Base-by-base conservation (phyloP, 2,797 vertebrate genomes). In the Euthynnus affinis region DNA sequence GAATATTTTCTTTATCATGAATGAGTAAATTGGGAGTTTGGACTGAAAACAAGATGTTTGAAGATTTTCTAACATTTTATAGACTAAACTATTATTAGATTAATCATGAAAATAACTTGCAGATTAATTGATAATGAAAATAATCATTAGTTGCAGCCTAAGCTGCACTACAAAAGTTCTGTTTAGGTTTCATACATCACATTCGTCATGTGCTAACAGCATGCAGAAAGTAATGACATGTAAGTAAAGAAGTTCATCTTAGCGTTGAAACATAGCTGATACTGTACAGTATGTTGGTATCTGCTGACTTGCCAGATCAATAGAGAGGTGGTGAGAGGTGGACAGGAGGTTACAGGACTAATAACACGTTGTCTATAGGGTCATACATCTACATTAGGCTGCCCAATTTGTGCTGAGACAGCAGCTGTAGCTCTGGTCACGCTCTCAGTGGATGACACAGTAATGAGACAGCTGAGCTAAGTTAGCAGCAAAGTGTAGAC, bases 321-420 rank as follows among this genome's bases (percentile, higher is more conserved):
- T 56, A 48, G 32, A 13, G 18, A 60, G 68, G 57, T 60, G 48
- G 12, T 55, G 29, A 57, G 74, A 46, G 48, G 52, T 58, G 32
- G 63, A 56, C 63, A 13, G 63, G 58, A 64, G 75, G 61, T 68
- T 57, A 72, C 17, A 40, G 44, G 17, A 66, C 61, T 70, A 74
- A 74, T 78, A 68, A 73, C 49, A 1, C n/a, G 34, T 34, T 58
- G 63, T 80, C 73, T 53, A 15, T 32, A 17, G 34, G 56, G 69
- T 59, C 53, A 18, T 20, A 46, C 15, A 44, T 73, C 51, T n/a
- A 5, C 62, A 59, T n/a, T 56, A 64, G 55, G 20, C 51, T 42
- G 62, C 40, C 15, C 34, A 1, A 49, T 72, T 78, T 44, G 63
- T 72, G 76, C 78, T 78, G 76, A 79, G 40, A 48, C 74, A 60